A percentile compares a stretch with the other conserved stretches of the same genome.
phyloP scores from a whole-genome alignment of 2,113 vertebrate species.

The Hiodon tergisus region DNA sequence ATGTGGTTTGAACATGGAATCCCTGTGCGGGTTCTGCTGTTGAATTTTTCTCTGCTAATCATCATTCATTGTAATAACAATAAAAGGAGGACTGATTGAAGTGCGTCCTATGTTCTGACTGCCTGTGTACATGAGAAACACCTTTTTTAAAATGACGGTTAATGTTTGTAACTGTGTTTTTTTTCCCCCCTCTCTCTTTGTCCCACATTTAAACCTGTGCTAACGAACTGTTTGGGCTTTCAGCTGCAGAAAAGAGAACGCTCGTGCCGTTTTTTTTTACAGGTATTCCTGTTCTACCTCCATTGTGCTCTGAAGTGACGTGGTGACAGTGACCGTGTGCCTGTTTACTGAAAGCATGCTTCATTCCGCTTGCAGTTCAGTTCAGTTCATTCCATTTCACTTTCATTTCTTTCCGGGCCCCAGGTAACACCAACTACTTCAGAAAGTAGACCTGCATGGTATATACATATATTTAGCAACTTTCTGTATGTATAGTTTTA shows the following conservation, averaged over 20 bases:
- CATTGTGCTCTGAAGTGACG: constrained; percentile 7
- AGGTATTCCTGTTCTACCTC: constrained; percentile 52
- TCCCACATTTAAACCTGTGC: not conserved
- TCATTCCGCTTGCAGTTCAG: not conserved
- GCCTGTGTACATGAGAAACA: not conserved
- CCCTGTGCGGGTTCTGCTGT: too few relatives aligned
- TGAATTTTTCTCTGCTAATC: too few relatives aligned
- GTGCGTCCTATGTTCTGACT: constrained; percentile 14
- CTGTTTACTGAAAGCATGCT: constrained; percentile 29
- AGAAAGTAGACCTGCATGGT: not conserved
- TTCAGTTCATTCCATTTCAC: not conserved
- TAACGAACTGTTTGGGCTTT: constrained; percentile 54
- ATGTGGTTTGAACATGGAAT: too few relatives aligned
- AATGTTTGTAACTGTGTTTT: not conserved
- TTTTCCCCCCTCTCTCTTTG: not conserved
- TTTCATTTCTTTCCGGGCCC: not conserved
- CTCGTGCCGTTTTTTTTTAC: constrained; percentile 65
- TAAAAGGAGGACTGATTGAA: constrained; percentile 30
- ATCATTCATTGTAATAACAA: not conserved
- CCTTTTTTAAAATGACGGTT: not conserved
- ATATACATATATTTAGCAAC: not conserved
- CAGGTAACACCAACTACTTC: not conserved
- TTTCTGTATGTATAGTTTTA: too few relatives aligned
- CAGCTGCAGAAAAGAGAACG: constrained; percentile 69
- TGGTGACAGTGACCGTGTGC: constrained; percentile 19